Percentiles rank a stretch among this genome's conserved stretches.
phyloP scores from a whole-genome alignment of 2,888 invertebrate species.

The Synergus gifuensis region DNA sequence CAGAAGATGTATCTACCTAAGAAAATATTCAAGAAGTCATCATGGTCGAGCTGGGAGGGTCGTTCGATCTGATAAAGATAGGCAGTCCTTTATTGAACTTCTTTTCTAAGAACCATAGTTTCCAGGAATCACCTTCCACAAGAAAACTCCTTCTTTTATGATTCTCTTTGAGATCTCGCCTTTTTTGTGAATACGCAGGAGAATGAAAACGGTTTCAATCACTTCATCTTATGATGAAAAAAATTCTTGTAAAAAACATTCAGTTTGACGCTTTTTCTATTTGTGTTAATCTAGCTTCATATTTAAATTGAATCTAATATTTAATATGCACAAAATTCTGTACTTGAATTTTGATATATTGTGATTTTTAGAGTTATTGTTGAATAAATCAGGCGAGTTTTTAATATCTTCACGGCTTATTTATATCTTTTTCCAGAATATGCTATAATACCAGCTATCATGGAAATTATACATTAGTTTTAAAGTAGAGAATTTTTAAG shows the following conservation, averaged over 20 bases:
- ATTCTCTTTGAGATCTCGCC: not conserved
- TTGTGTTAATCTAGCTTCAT: too few species aligned
- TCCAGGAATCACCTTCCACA: slow-evolving; percentile 22
- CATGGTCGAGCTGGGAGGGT: slow-evolving; percentile 48
- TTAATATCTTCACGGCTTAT: too few species aligned
- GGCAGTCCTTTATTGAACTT: slow-evolving; percentile 31
- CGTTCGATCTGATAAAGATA: slow-evolving; percentile 62
- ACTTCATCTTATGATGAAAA: not conserved
- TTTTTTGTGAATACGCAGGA: not conserved
- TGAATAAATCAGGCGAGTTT: too few species aligned
- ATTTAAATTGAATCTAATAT: not conserved
- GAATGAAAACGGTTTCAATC: not conserved
- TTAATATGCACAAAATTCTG: not conserved
- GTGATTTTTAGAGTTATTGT: too few species aligned
- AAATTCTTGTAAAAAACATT: not conserved
- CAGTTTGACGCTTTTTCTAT: not conserved
- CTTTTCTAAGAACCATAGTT: slow-evolving; percentile 31
- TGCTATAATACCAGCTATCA: too few species aligned
- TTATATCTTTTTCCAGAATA: too few species aligned
- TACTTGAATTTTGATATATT: too few species aligned
- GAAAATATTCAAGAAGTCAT: slow-evolving; percentile 47
- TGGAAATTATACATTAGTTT: too few species aligned
- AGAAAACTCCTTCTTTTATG: not conserved
- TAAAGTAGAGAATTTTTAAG: not conserved
- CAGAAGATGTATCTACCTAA: slow-evolving; percentile 29